These are phyloP conservation scores for Anagrus nilaparvatae DNA, from an alignment of 1,140 invertebrate species.

Conservation along the genomic window DNA sequence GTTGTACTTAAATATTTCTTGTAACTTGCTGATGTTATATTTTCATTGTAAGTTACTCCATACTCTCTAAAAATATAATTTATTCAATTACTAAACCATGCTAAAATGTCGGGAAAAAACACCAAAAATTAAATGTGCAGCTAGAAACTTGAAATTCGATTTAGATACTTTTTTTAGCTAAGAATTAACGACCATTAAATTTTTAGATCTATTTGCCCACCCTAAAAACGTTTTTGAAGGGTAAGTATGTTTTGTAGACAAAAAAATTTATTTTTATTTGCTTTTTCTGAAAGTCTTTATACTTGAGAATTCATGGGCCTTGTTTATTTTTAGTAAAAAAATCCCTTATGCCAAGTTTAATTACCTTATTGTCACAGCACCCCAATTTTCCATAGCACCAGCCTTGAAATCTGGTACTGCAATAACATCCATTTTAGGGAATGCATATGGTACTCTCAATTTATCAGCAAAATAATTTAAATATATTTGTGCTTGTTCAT, in stretches of 20 bases:
- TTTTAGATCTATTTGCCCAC: too few species aligned
- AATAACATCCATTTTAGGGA: slow-evolving; percentile 57
- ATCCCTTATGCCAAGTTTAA: too few species aligned
- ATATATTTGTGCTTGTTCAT: slow-evolving; percentile 33
- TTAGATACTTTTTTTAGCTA: too few species aligned
- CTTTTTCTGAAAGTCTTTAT: too few species aligned
- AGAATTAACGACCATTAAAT: too few species aligned
- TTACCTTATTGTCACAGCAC: slow-evolving; percentile 49
- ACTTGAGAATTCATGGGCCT: too few species aligned
- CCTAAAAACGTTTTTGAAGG: too few species aligned
- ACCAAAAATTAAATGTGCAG: too few species aligned
- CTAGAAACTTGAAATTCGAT: too few species aligned
- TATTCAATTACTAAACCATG: neutral
- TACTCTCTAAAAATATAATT: slow-evolving; percentile 43
- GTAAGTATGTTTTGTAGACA: too few species aligned
- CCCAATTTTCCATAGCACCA: slow-evolving; percentile 46
- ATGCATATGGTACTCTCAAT: slow-evolving; percentile 29
- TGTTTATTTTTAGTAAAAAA: too few species aligned
- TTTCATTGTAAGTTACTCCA: slow-evolving; percentile 48
- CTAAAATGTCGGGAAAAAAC: neutral
- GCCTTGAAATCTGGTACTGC: slow-evolving; percentile 52
- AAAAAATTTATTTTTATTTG: too few species aligned
- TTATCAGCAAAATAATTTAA: slow-evolving; percentile 30
- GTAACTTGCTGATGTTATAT: slow-evolving; percentile 34
- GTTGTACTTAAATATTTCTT: slow-evolving; percentile 41